These are phyloP conservation scores for Tetraneura akinire DNA, from an alignment of 1,140 invertebrate genomes.

Conservation along the genomic window DNA sequence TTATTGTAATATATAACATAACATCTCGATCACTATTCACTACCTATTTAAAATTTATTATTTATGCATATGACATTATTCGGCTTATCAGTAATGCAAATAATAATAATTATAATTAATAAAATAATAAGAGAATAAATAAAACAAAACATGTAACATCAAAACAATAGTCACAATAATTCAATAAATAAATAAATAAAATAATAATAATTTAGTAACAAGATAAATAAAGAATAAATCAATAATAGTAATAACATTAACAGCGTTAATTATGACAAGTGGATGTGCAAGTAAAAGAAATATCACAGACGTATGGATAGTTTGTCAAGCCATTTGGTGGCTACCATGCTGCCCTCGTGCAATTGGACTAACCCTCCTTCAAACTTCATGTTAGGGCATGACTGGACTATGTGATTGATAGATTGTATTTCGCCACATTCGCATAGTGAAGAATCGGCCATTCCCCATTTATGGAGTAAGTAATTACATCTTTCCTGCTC, in stretches of 20 bases:
- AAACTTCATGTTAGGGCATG: conserved; percentile 15
- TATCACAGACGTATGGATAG: conserved; percentile 11
- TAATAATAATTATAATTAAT: conserved; percentile 16
- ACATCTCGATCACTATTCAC: too few relatives aligned
- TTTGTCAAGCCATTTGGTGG: neutral
- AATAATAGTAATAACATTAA: conserved; percentile 18
- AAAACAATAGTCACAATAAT: conserved; percentile 31
- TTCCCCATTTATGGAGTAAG: conserved; percentile 43
- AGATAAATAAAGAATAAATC: neutral
- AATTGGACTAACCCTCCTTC: conserved; percentile 33
- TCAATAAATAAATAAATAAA: neutral
- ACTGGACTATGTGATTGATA: conserved; percentile 24
- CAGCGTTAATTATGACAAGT: neutral
- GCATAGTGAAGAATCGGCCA: conserved; percentile 7
- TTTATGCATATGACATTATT: conserved; percentile 26
- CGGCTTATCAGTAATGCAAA: neutral
- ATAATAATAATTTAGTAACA: conserved; percentile 9
- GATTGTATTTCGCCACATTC: conserved; percentile 15
- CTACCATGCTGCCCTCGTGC: neutral
- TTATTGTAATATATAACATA: too few relatives aligned
- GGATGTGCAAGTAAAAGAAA: neutral
- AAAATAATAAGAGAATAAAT: conserved; percentile 9
- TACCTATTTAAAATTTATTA: too few relatives aligned
- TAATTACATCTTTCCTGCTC: conserved; percentile 22
- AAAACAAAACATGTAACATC: conserved; percentile 18